These are phyloP conservation scores for Plestiodon gilberti DNA, from an alignment of 2,113 vertebrate species.

Conservation along the genomic window DNA sequence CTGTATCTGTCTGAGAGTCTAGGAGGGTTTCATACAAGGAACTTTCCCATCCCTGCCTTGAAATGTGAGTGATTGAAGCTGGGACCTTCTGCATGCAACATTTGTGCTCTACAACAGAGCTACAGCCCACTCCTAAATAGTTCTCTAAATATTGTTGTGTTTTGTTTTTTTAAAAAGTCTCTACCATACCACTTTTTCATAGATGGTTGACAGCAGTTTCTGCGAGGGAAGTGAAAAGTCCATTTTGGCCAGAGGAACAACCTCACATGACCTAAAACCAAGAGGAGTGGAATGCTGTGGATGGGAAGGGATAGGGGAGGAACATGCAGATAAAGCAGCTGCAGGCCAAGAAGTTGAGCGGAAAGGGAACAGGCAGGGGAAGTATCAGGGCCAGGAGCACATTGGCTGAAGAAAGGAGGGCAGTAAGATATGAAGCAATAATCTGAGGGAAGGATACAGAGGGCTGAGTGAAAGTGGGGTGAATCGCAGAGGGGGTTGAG, in stretches of 20 bases:
- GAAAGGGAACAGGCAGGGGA: not conserved
- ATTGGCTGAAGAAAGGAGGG: not conserved
- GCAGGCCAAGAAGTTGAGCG: not conserved
- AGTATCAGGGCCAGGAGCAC: not conserved
- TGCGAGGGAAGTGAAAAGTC: not conserved
- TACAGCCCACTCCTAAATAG: no score
- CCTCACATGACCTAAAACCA: not conserved
- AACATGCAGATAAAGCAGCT: not conserved
- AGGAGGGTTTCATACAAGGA: not conserved
- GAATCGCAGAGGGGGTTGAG: no score
- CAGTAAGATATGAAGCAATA: not conserved
- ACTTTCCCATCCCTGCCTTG: no score
- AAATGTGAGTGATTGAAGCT: no score
- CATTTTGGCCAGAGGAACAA: not conserved
- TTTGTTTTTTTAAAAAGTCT: no score
- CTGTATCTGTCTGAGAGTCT: no score
- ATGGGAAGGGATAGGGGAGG: no score
- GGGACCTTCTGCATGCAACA: no score
- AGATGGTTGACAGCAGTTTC: not conserved
- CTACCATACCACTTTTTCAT: not conserved
- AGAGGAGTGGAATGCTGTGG: not conserved
- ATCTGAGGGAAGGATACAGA: not conserved
- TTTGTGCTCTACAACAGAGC: no score
- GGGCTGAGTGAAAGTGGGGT: not conserved
- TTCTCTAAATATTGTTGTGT: no score